Conservation (phyloP, 2,797 vertebrate genomes). For the Paguma larvata region DNA sequence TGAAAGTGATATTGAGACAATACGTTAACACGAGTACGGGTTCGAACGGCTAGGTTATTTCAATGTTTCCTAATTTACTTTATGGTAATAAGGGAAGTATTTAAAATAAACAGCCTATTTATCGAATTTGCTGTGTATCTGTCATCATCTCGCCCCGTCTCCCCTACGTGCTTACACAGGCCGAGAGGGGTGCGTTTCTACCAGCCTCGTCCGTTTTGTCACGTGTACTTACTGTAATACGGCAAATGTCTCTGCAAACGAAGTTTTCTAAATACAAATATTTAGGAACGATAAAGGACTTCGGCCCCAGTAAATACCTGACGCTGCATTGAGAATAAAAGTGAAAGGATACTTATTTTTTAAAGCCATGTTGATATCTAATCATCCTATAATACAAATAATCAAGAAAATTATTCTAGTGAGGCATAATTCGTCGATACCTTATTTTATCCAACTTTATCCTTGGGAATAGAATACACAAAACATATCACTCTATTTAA, state of each 20-base stretch:
- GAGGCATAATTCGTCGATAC: neutral
- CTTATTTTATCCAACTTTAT: neutral
- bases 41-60: conserved; percentile 76
- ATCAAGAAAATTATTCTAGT: neutral
- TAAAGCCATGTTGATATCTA: neutral
- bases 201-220: neutral
- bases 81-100: conserved; percentile 84
- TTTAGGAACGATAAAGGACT: neutral
- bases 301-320: neutral
- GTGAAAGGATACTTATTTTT: neutral
- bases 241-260: neutral
- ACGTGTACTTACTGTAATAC: neutral
- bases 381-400: neutral
- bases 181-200: neutral
- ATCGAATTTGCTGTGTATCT: conserved; percentile 67
- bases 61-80: conserved; percentile 77
- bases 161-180: too few relatives aligned
- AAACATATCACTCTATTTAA: conserved; percentile 1
- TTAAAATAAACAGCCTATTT: conserved; percentile 85
- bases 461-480: neutral
- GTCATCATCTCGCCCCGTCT: neutral
- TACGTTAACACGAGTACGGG: conserved; percentile 79
- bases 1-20: conserved; percentile 85
- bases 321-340: neutral
- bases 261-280: neutral